phyloP scores from a whole-genome alignment of 2,113 vertebrate species.

The Larimichthys polyactis region DNA sequence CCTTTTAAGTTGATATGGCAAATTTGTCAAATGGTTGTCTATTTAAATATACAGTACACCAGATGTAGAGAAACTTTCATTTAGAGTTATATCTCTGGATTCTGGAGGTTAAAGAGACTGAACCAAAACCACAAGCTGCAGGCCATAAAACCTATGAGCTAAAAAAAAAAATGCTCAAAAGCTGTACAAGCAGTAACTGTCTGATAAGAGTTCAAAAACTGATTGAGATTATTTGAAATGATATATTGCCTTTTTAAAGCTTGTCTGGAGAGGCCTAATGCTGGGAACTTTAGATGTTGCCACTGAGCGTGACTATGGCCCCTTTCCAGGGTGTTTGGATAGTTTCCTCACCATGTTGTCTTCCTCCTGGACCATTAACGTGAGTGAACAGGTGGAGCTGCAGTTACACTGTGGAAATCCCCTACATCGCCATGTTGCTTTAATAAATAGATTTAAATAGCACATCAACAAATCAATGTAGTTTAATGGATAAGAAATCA shows the following conservation, averaged over 20 bases:
- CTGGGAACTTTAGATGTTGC: slow-evolving; percentile 42
- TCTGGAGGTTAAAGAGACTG: not conserved
- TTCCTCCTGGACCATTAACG: slow-evolving; percentile 48
- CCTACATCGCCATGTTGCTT: slow-evolving; percentile 42
- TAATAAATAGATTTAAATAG: not conserved
- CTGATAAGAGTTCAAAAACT: not conserved
- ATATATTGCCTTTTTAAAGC: not conserved
- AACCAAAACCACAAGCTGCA: not conserved
- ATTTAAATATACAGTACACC: not conserved
- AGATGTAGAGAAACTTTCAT: not conserved
- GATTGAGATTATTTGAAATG: not conserved
- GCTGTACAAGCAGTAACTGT: not conserved
- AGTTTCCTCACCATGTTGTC: slow-evolving; percentile 57
- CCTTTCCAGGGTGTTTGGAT: slow-evolving; percentile 63
- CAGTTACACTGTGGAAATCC: slow-evolving; percentile 71
- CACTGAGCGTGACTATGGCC: slow-evolving; percentile 39
- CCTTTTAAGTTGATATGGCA: not conserved
- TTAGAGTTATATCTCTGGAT: not conserved
- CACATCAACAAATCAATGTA: slow-evolving; percentile 21
- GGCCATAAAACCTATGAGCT: not conserved
- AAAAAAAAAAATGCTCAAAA: not conserved
- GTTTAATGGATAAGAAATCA: not conserved
- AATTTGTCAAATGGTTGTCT: not conserved
- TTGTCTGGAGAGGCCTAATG: slow-evolving; percentile 9
- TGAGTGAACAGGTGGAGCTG: slow-evolving; percentile 75